phyloP scores from a whole-genome alignment of 2,888 invertebrate genomes.

The Petrolisthes cinctipes region DNA sequence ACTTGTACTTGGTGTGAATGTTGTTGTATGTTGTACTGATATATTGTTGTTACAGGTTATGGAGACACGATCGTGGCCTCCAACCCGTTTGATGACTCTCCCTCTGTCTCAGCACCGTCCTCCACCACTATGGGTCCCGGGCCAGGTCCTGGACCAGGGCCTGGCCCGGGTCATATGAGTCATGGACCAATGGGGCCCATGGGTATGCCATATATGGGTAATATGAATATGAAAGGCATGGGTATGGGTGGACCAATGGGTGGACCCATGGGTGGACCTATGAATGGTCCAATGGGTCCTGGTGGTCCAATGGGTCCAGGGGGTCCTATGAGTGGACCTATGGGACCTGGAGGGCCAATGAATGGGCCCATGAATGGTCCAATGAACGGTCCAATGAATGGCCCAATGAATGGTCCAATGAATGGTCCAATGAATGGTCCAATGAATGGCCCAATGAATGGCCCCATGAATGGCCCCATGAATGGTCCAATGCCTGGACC shows the following conservation, averaged over 20 bases:
- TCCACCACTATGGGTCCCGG: slow-evolving; percentile 62
- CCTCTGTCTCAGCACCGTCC: slow-evolving; percentile 69
- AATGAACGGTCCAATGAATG: slow-evolving; percentile 78
- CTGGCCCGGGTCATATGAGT: slow-evolving; percentile 66
- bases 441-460: slow-evolving; percentile 63
- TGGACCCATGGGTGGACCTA: slow-evolving; percentile 63
- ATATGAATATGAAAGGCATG: slow-evolving; percentile 58
- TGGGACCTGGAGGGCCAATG: slow-evolving; percentile 69
- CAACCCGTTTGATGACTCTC: slow-evolving; percentile 94
- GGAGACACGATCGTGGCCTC: slow-evolving; percentile 94
- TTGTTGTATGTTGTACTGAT: not conserved
- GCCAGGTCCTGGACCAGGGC: slow-evolving; percentile 62
- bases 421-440: slow-evolving; percentile 64
- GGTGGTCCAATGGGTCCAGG: slow-evolving; percentile 78
- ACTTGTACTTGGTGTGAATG: not conserved
- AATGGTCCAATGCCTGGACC: slow-evolving; percentile 59
- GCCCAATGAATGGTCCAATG: slow-evolving; percentile 69
- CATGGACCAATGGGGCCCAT: slow-evolving; percentile 68
- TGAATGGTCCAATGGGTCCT: slow-evolving; percentile 72
- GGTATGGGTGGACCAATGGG: slow-evolving; percentile 66
- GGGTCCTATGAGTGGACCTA: slow-evolving; percentile 76
- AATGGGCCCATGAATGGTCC: slow-evolving; percentile 69
- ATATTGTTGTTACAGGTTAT: slow-evolving; percentile 72
- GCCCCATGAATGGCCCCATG: slow-evolving; percentile 59
- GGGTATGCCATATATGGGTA: slow-evolving; percentile 59